phyloP scores from a whole-genome alignment of 2,888 invertebrate genomes.

The Andrena praecox region DNA sequence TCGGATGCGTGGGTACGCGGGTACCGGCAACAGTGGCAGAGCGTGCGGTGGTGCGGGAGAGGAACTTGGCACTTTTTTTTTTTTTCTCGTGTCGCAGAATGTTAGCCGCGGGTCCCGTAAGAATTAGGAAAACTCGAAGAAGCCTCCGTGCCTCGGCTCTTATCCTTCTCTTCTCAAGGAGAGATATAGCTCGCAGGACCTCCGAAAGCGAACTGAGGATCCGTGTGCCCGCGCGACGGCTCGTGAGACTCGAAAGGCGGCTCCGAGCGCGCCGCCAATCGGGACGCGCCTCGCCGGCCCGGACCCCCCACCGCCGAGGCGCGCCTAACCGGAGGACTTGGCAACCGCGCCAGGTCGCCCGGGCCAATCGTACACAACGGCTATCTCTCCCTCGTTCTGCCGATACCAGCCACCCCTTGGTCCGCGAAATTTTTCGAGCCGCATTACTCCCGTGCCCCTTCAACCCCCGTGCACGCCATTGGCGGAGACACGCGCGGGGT shows the following conservation, averaged over 20 bases:
- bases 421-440: constrained; percentile 48
- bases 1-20: constrained; percentile 4
- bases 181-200: constrained; percentile 76
- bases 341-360: constrained; percentile 54
- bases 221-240: constrained; percentile 47
- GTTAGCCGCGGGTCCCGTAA: constrained; percentile 54
- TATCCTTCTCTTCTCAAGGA: constrained; percentile 47
- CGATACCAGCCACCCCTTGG: constrained; percentile 49
- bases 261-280: constrained; percentile 68
- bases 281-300: constrained; percentile 13
- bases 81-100: constrained; percentile 50
- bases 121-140: constrained; percentile 44
- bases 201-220: constrained; percentile 80
- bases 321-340: constrained; percentile 25
- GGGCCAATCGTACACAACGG: constrained; percentile 50
- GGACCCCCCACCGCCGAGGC: constrained; percentile 23
- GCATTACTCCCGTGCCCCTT: background rate
- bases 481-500: constrained; percentile 38
- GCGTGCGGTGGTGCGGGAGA: constrained; percentile 17
- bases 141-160: constrained; percentile 44
- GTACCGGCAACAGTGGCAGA: background rate
- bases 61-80: constrained; percentile 72
- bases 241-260: constrained; percentile 67
- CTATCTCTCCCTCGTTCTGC: constrained; percentile 36
- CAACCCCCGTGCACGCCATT: constrained; percentile 19